Conservation (phyloP, 2,113 vertebrate species). For the Megatriorchis doriae region DNA sequence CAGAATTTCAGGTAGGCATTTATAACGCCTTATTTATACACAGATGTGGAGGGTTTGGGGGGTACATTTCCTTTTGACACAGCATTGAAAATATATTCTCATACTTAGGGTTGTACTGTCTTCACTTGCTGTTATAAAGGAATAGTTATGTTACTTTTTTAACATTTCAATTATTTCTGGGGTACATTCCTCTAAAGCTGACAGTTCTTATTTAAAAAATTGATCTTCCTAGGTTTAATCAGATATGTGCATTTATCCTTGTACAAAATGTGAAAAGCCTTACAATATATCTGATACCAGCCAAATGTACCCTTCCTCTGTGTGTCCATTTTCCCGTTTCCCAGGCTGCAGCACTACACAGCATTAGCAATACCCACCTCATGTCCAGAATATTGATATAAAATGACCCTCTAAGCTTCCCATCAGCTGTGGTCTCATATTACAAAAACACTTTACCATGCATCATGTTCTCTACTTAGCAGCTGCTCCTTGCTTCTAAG, state of each 20-base stretch:
- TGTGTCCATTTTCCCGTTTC: neutral
- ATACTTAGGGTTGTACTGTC: neutral
- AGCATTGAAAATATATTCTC: neutral
- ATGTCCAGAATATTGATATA: neutral
- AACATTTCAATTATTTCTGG: neutral
- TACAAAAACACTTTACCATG: neutral
- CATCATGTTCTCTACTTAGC: slow-evolving; percentile 12
- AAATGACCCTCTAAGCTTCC: neutral
- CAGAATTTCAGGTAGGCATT: neutral
- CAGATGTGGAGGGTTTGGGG: rapidly evolving
- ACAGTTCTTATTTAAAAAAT: neutral
- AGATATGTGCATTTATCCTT: neutral
- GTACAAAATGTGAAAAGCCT: neutral
- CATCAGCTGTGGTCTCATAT: neutral
- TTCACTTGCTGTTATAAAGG: neutral
- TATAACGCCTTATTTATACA: neutral
- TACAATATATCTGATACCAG: neutral
- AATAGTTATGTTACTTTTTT: neutral
- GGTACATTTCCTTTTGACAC: neutral
- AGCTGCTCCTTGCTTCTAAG: neutral
- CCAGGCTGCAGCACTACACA: neutral
- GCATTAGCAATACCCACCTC: neutral
- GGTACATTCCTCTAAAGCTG: neutral
- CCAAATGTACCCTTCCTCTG: neutral
- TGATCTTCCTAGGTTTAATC: neutral